Conservation (phyloP, 2,888 invertebrate species). For the Eupithecia subumbrata region DNA sequence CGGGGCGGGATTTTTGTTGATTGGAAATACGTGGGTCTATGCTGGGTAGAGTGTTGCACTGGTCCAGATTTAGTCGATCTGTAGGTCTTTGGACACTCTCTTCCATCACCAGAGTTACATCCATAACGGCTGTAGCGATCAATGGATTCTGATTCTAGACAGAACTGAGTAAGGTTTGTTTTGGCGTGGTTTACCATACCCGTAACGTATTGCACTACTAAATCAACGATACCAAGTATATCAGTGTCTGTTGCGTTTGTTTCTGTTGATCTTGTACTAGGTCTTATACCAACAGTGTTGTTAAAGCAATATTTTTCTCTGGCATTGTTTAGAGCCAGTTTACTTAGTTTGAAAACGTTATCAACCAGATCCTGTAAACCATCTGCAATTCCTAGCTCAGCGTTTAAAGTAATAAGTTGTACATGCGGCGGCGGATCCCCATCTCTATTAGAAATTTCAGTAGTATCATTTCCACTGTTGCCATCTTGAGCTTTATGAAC, state of each 20-base stretch:
- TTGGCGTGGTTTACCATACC: constrained; percentile 54
- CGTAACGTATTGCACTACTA: constrained; percentile 53
- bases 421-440: too few species aligned
- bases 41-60: constrained; percentile 55
- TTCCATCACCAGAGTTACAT: constrained; percentile 26
- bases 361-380: constrained; percentile 60
- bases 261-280: background rate
- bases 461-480: background rate
- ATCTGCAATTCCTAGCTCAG: constrained; percentile 56
- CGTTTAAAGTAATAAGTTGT: constrained; percentile 13
- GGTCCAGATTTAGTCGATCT: constrained; percentile 57
- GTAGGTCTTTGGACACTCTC: constrained; percentile 44
- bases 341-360: constrained; percentile 55
- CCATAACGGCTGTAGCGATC: constrained; percentile 39
- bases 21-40: constrained; percentile 52
- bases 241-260: constrained; percentile 42
- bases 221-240: constrained; percentile 54
- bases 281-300: background rate
- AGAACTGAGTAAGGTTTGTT: constrained; percentile 60
- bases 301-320: constrained; percentile 57
- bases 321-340: constrained; percentile 57
- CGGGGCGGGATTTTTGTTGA: constrained; percentile 53
- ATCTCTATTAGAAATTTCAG: background rate
- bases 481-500: background rate
- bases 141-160: constrained; percentile 48